These are phyloP conservation scores for Mormyrops boulengeri DNA, from an alignment of 2,797 vertebrate species.

Conservation along the genomic window DNA sequence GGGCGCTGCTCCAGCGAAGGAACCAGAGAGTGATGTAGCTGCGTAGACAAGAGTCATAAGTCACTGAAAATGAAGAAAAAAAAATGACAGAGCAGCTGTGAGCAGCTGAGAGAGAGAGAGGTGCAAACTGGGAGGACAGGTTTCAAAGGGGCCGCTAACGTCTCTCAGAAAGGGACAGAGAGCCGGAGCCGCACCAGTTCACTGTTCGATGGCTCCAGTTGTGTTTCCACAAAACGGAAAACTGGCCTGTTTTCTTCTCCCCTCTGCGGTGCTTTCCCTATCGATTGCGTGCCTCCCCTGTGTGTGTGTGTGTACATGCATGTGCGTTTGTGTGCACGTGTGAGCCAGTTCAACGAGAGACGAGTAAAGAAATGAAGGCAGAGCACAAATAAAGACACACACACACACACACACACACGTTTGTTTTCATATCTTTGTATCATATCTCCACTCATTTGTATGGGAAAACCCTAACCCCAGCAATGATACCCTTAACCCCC, in stretches of 20 bases:
- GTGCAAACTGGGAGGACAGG: not conserved
- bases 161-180: not conserved
- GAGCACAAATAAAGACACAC: not conserved
- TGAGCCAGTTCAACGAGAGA: not conserved
- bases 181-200: not conserved
- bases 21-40: not conserved
- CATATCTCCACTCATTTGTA: not conserved
- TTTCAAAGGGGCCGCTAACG: not conserved
- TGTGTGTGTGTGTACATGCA: not conserved
- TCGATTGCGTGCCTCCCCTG: slow-evolving; percentile 40
- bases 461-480: not conserved
- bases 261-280: slow-evolving; percentile 55
- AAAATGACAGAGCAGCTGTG: not conserved
- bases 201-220: not conserved
- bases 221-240: not conserved
- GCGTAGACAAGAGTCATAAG: not conserved
- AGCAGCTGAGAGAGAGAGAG: not conserved
- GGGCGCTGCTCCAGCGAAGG: not conserved
- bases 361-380: not conserved
- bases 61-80: not conserved
- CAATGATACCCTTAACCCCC: not conserved
- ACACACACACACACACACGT: not conserved
- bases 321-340: not conserved
- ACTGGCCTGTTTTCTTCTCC: slow-evolving; percentile 9
- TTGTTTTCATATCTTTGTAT: not conserved